Evolutionary conservation across 1,140 invertebrate genomes (phyloP).

Genomic region (Liolophura sinensis): DNA sequence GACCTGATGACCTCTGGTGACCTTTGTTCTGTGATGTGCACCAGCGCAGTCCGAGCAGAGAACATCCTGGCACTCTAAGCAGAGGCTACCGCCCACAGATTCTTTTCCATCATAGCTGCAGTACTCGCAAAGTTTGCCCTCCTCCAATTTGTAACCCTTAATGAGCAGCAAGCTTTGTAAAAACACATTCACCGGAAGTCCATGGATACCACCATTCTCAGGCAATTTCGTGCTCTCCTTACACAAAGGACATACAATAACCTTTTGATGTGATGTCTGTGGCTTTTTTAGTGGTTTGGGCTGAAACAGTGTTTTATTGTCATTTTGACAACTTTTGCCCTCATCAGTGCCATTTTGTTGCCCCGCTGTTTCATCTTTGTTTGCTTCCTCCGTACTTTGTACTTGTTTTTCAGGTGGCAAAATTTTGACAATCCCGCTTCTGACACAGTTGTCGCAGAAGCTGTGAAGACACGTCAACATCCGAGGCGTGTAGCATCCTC

Average conservation of each 20-base stretch:
- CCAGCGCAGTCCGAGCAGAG: constrained; percentile 43
- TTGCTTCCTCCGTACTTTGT: background rate
- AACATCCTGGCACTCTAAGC: constrained; percentile 48
- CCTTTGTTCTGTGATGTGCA: constrained; percentile 45
- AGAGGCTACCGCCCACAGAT: constrained; percentile 27
- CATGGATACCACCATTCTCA: constrained; percentile 6
- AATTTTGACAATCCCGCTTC: no score
- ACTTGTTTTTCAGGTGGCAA: background rate
- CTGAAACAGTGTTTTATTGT: background rate
- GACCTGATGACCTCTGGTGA: constrained; percentile 45
- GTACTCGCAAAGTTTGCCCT: constrained; percentile 41
- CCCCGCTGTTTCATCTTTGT: background rate
- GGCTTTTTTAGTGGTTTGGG: no score
- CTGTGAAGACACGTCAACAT: constrained; percentile 49
- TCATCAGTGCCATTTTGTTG: background rate
- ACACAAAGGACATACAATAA: constrained; percentile 31
- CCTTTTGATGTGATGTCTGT: no score
- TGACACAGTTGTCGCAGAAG: constrained; percentile 41
- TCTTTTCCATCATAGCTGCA: constrained; percentile 39
- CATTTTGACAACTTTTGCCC: background rate
- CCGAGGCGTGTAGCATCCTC: constrained; percentile 27
- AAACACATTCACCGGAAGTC: constrained; percentile 24
- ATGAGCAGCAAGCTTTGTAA: constrained; percentile 33
- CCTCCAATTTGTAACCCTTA: constrained; percentile 30
- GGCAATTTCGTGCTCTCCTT: constrained; percentile 15